phyloP scores from a whole-genome alignment of 2,888 invertebrate species.

The Philaethria dido region DNA sequence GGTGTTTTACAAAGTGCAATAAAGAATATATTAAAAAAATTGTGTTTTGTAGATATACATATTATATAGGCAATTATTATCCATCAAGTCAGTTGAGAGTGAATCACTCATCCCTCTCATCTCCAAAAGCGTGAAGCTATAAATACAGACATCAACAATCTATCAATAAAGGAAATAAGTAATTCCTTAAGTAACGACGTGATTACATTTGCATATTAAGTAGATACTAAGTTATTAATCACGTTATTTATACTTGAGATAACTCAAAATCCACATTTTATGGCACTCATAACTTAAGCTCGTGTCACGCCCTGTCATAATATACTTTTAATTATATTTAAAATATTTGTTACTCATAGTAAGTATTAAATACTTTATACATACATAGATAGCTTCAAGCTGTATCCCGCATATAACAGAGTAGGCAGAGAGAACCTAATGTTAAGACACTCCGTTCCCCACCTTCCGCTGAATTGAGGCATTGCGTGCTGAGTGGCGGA shows the following conservation, averaged over 20 bases:
- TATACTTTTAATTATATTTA: background rate
- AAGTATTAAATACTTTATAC: too few relatives aligned
- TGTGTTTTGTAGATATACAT: too few relatives aligned
- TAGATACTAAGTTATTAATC: background rate
- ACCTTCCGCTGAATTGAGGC: too few relatives aligned
- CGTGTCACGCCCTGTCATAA: background rate
- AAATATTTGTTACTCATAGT: too few relatives aligned
- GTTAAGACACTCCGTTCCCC: too few relatives aligned
- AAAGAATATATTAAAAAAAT: too few relatives aligned
- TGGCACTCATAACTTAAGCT: constrained; percentile 4
- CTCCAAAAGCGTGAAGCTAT: constrained; percentile 7
- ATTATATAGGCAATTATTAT: background rate
- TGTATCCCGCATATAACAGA: too few relatives aligned
- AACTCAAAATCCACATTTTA: constrained; percentile 9
- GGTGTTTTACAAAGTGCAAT: too few relatives aligned
- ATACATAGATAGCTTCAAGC: too few relatives aligned
- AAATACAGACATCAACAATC: background rate
- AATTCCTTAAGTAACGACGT: constrained; percentile 10
- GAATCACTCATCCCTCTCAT: background rate
- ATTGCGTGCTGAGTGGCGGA: too few relatives aligned
- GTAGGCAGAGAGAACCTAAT: too few relatives aligned
- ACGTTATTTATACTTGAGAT: background rate
- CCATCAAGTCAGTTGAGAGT: background rate
- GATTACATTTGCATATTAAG: constrained; percentile 20
- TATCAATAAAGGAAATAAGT: constrained; percentile 15